A percentile compares a stretch with the other conserved stretches of the same genome.
Conservation (phyloP, 2,888 invertebrate species). For the Arctia plantaginis region DNA sequence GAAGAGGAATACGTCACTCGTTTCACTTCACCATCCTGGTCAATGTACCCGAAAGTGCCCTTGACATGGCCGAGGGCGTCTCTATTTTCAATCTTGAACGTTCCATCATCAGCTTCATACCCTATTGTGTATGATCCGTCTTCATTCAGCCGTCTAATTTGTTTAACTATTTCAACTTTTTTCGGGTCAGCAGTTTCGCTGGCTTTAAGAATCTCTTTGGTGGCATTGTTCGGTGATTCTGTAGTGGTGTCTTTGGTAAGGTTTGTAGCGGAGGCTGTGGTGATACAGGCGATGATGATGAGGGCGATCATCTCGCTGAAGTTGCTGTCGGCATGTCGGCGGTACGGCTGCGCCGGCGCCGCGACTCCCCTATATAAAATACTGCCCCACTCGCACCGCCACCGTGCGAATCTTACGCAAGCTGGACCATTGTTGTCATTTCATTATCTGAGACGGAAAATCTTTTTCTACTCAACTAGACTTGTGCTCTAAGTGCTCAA, state of each 20-base stretch:
- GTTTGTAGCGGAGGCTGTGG: constrained; percentile 62
- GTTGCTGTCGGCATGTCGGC: constrained; percentile 79
- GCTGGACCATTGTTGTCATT: constrained; percentile 83
- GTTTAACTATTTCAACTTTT: constrained; percentile 92
- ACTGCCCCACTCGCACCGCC: constrained; percentile 79
- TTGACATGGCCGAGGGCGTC: constrained; percentile 93
- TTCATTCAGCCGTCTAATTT: constrained; percentile 92
- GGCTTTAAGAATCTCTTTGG: constrained; percentile 86
- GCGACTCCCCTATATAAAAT: constrained; percentile 83
- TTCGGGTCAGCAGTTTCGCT: constrained; percentile 89
- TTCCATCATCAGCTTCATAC: constrained; percentile 94
- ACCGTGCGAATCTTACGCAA: constrained; percentile 83
- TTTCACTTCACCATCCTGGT: constrained; percentile 92
- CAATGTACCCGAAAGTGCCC: constrained; percentile 93
- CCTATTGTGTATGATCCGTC: constrained; percentile 95
- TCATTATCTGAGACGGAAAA: constrained; percentile 86
- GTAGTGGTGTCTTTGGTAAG: constrained; percentile 63
- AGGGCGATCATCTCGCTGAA: constrained; percentile 79
- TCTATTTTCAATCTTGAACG: constrained; percentile 94
- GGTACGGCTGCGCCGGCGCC: constrained; percentile 76
- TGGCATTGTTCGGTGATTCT: constrained; percentile 66
- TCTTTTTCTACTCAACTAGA: constrained; percentile 81
- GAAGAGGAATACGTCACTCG: constrained; percentile 90
- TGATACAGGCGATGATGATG: constrained; percentile 72
- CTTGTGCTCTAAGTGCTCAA: constrained; percentile 78